phyloP scores from a whole-genome alignment of 2,888 invertebrate species.

The Clitarchus hookeri region DNA sequence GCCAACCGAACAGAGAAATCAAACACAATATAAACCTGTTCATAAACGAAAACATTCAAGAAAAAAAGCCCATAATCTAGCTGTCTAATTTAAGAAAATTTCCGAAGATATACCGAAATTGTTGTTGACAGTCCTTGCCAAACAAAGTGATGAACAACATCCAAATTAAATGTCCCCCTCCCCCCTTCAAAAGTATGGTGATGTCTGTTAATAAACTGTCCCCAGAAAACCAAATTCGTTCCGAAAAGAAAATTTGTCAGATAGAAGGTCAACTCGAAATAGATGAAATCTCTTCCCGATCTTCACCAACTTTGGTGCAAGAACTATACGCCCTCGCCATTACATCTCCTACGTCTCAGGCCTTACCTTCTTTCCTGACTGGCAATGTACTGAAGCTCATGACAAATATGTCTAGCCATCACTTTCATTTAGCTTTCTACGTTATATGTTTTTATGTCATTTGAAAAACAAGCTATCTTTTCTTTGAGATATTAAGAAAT shows the following conservation, averaged over 20 bases:
- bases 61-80: background rate
- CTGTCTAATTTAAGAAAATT: background rate
- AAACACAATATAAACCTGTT: background rate
- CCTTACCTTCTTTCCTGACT: too few species aligned
- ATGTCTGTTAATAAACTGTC: background rate
- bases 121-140: too few species aligned
- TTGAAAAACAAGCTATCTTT: too few species aligned
- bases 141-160: too few species aligned
- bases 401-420: background rate
- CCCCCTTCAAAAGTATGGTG: constrained; percentile 8
- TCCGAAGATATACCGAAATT: too few species aligned
- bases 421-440: background rate
- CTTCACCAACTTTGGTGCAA: background rate
- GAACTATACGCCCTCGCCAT: background rate
- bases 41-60: background rate
- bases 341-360: background rate
- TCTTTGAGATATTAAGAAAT: background rate
- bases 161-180: too few species aligned
- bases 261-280: constrained; percentile 5
- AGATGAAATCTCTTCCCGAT: constrained; percentile 20
- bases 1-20: background rate
- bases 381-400: background rate
- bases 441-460: too few species aligned
- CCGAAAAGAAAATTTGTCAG: constrained; percentile 1
- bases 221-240: background rate